These are phyloP conservation scores for Microplitis mediator DNA, from an alignment of 1,140 invertebrate genomes.

Conservation along the genomic window DNA sequence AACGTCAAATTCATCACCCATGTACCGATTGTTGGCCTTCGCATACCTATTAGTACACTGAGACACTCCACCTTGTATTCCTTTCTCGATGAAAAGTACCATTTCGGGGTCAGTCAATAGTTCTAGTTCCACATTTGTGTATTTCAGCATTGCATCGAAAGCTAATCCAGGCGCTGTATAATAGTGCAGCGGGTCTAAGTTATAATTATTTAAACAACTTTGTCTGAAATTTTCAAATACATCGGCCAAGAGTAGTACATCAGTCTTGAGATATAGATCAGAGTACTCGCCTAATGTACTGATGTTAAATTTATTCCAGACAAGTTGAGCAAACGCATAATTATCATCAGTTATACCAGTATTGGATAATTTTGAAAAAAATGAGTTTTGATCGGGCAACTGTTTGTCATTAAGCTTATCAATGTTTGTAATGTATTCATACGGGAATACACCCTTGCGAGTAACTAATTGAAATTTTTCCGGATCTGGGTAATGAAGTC, in stretches of 20 bases:
- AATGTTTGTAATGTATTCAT: not conserved
- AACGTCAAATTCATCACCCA: too few relatives aligned
- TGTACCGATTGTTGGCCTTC: too few relatives aligned
- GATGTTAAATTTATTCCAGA: constrained; percentile 4
- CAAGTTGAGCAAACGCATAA: constrained; percentile 2
- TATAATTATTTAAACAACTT: constrained; percentile 35
- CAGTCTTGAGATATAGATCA: not conserved
- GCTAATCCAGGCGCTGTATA: constrained; percentile 51
- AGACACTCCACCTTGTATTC: constrained; percentile 16
- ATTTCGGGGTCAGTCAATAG: constrained; percentile 57
- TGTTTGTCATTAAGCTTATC: too few relatives aligned
- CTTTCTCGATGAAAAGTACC: constrained; percentile 23
- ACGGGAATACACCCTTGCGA: constrained; percentile 35
- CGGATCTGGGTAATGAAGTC: constrained; percentile 4
- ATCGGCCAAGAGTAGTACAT: constrained; percentile 39
- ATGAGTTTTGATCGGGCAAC: too few relatives aligned
- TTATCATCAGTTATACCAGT: not conserved
- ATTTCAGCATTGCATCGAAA: constrained; percentile 48
- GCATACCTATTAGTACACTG: constrained; percentile 47
- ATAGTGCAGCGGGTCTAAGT: constrained; percentile 49
- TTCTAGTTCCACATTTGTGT: constrained; percentile 56
- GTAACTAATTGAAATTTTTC: constrained; percentile 31
- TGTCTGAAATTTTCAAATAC: constrained; percentile 61
- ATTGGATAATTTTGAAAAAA: too few relatives aligned
- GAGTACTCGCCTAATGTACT: constrained; percentile 23